A percentile compares a stretch with the other conserved stretches of the same genome.
phyloP scores from a whole-genome alignment of 2,888 invertebrate species.

The Vesta saturnalis region DNA sequence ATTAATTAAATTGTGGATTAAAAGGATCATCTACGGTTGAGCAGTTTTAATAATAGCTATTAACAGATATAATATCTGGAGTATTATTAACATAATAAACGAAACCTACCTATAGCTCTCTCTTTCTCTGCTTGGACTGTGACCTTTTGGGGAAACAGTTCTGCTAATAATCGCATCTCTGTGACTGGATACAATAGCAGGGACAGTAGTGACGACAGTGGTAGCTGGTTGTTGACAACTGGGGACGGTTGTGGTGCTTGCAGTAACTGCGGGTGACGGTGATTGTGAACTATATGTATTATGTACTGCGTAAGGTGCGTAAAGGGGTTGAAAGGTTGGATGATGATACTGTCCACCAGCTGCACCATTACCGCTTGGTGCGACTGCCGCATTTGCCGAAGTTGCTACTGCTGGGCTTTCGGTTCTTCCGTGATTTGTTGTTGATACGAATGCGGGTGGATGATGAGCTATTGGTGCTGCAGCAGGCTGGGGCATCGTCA shows the following conservation, averaged over 20 bases:
- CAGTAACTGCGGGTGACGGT: slow-evolving; percentile 62
- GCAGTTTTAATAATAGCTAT: background rate
- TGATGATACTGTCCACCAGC: slow-evolving; percentile 59
- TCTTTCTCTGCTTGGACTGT: slow-evolving; percentile 81
- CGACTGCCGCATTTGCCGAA: slow-evolving; percentile 61
- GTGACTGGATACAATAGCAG: slow-evolving; percentile 62
- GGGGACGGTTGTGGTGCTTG: slow-evolving; percentile 64
- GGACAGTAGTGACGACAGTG: slow-evolving; percentile 60
- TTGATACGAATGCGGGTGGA: slow-evolving; percentile 55
- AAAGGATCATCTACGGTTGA: background rate
- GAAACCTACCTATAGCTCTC: slow-evolving; percentile 82
- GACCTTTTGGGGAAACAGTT: slow-evolving; percentile 80
- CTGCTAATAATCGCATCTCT: slow-evolving; percentile 60
- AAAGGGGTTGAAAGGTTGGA: slow-evolving; percentile 73
- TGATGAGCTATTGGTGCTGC: slow-evolving; percentile 63
- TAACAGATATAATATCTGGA: background rate
- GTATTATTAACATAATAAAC: no score
- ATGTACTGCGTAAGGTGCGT: slow-evolving; percentile 82
- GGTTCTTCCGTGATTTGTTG: slow-evolving; percentile 59
- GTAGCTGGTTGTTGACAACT: slow-evolving; percentile 55
- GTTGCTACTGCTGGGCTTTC: slow-evolving; percentile 69
- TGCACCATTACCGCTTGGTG: slow-evolving; percentile 65
- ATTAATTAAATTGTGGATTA: background rate
- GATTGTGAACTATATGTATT: slow-evolving; percentile 60
- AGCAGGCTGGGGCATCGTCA: slow-evolving; percentile 68